These are phyloP conservation scores for Apis florea DNA, from an alignment of 1,140 invertebrate genomes.

Conservation along the genomic window DNA sequence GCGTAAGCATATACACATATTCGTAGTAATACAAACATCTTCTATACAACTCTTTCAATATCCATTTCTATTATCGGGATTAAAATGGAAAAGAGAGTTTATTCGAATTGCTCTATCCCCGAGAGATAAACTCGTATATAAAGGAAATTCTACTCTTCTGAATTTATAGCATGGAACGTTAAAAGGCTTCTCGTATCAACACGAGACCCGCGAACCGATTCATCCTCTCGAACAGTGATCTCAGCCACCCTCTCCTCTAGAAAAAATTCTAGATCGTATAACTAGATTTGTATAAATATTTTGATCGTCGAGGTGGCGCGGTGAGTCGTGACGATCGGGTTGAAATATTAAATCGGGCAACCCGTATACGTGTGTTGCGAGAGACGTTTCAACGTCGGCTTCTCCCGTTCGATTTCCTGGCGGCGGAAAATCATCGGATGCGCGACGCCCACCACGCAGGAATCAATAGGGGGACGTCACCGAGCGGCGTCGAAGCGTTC, in stretches of 20 bases:
- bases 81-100: too few relatives aligned
- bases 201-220: not conserved
- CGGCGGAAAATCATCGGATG: constrained; percentile 37
- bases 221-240: not conserved
- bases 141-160: too few relatives aligned
- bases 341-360: constrained; percentile 22
- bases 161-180: too few relatives aligned
- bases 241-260: not conserved
- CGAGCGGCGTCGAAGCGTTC: constrained; percentile 44
- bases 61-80: too few relatives aligned
- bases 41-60: too few relatives aligned
- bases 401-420: constrained; percentile 22
- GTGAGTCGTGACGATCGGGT: not conserved
- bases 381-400: not conserved
- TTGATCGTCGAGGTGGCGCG: not conserved
- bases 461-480: constrained; percentile 71
- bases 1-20: too few relatives aligned
- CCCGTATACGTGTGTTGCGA: too few relatives aligned
- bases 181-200: not conserved
- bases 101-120: too few relatives aligned
- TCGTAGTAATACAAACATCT: too few relatives aligned
- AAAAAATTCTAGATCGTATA: not conserved
- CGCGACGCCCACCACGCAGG: constrained; percentile 62
- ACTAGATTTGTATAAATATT: not conserved
- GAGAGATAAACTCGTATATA: too few relatives aligned